Evolutionary conservation across 1,140 invertebrate species (phyloP), one percentile per base, ranked within the genome.

Genomic region (Amyelois transitella): DNA sequence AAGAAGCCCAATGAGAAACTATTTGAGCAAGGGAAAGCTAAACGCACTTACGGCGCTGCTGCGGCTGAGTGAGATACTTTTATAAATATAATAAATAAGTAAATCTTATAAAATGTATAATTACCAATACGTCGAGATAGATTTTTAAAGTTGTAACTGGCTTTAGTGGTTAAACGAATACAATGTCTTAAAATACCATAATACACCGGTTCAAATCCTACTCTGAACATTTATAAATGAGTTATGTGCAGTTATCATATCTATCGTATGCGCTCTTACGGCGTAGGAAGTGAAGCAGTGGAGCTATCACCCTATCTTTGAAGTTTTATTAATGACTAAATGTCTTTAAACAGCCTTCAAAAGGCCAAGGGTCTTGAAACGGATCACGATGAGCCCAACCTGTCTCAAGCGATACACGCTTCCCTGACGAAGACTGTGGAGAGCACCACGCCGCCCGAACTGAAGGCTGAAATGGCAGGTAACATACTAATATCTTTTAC

Each of bases 331-430:
- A 45, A 45, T 45, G 5, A 10, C 8, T 17, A 3, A 3, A n/a
- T 21, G 3, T 28, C 8, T 54, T 10, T 51, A 64, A 56, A 18
- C 48, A 83, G 81, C 44, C 69, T 84, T 44, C 69, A 76, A 50
- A 57, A 68, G 4, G 67, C 81, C 18, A 72, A 63, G 45, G 73
- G 74, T 17, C 58, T 85, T 12, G 77, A 77, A 50, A 70, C 51
- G 14, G 73, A 77, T 51, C 73, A 81, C 43, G 81, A 82, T 47
- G 79, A 85, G 55, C 79, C 77, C 1, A 77, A 77, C 51, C 52
- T 82, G 18, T 75, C 79, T 14, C 70, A 79, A 59, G 68, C 61
- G 47, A 75, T 82, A 6, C 64, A 81, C 61, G 60, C 67, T 20
- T 57, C 64, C 43, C 59, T 85, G 24, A 55, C 64, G 6, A 69